Conservation (phyloP, 2,888 invertebrate species). For the Pseudanteris insignis region DNA sequence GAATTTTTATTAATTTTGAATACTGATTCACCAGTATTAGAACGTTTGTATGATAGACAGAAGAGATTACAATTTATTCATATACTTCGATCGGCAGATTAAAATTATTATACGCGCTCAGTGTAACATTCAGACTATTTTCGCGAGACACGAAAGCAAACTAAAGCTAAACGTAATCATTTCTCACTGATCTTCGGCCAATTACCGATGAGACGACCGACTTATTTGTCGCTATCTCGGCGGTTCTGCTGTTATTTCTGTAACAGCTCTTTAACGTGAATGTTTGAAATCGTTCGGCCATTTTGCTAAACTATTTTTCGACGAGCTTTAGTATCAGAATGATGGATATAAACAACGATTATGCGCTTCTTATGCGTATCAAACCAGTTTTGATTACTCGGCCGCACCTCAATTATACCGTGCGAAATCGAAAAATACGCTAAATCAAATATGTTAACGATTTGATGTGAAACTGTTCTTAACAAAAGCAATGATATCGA, state of each 20-base stretch:
- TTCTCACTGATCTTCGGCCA: slow-evolving; percentile 34
- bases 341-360: slow-evolving; percentile 28
- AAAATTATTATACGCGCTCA: slow-evolving; percentile 33
- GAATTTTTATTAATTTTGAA: no score
- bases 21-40: slow-evolving; percentile 40
- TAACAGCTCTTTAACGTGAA: slow-evolving; percentile 3
- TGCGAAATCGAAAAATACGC: no score
- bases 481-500: not conserved
- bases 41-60: slow-evolving; percentile 17
- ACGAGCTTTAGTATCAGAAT: slow-evolving; percentile 13
- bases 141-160: not conserved
- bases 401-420: not conserved
- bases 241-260: slow-evolving; percentile 10
- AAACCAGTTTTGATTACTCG: slow-evolving; percentile 25
- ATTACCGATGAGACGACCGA: slow-evolving; percentile 35
- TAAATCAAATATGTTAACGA: no score
- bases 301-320: slow-evolving; percentile 19
- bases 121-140: slow-evolving; percentile 11
- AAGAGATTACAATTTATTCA: no score
- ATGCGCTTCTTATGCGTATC: slow-evolving; percentile 2
- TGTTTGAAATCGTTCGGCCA: slow-evolving; percentile 23
- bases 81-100: slow-evolving; percentile 27
- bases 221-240: slow-evolving; percentile 37
- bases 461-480: no score
- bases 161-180: slow-evolving; percentile 36